Percentiles rank a stretch among this genome's conserved stretches.
phyloP scores from a whole-genome alignment of 1,140 invertebrate genomes.

The Ceratina australensis region DNA sequence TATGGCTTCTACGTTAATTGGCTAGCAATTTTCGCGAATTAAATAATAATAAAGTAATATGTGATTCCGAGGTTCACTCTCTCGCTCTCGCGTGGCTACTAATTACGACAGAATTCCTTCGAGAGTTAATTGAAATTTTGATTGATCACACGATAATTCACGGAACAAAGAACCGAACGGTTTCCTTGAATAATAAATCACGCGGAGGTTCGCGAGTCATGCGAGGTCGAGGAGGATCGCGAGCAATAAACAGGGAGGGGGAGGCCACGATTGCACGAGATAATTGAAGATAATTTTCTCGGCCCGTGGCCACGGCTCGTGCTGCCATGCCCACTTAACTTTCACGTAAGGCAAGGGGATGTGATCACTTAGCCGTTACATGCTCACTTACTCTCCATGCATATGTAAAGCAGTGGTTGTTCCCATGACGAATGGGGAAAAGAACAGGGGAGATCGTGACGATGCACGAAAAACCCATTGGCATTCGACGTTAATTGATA shows the following conservation, averaged over 20 bases:
- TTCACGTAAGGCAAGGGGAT: slow-evolving; percentile 76
- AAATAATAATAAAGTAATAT: too few species aligned
- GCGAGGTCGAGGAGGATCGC: slow-evolving; percentile 3
- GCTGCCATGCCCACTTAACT: slow-evolving; percentile 74
- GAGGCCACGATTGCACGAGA: slow-evolving; percentile 59
- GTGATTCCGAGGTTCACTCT: too few species aligned
- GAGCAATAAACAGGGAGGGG: neutral
- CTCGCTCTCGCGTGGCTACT: too few species aligned
- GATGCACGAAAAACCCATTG: too few species aligned
- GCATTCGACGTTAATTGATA: neutral
- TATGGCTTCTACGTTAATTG: too few species aligned
- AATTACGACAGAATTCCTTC: too few species aligned
- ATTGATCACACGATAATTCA: neutral
- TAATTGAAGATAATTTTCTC: slow-evolving; percentile 75
- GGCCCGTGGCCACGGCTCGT: slow-evolving; percentile 68
- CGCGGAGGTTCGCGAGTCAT: neutral
- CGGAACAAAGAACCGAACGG: neutral
- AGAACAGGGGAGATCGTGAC: slow-evolving; percentile 40
- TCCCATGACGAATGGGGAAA: slow-evolving; percentile 62
- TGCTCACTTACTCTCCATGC: slow-evolving; percentile 72
- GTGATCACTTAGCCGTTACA: slow-evolving; percentile 72
- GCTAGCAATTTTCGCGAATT: too few species aligned
- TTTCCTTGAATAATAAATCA: slow-evolving; percentile 14
- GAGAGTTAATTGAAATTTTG: neutral
- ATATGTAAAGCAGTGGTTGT: slow-evolving; percentile 63